Conservation (phyloP, 1,140 invertebrate species). For the Luehdorfia chinensis region DNA sequence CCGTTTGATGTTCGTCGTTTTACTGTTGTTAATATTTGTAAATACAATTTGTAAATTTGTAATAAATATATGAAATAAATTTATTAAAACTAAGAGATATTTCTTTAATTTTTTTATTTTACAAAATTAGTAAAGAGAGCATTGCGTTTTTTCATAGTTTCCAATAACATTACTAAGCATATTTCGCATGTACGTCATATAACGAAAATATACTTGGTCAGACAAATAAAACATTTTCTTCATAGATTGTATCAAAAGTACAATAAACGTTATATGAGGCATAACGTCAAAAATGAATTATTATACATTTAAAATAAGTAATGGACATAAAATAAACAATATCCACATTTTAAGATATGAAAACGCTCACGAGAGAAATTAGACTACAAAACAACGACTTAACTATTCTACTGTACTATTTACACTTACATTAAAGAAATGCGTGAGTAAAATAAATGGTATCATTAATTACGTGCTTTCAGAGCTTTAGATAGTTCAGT, state of each 20-base stretch:
- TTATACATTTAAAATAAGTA: conserved; percentile 7
- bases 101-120: conserved; percentile 16
- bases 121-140: conserved; percentile 13
- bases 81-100: conserved; percentile 14
- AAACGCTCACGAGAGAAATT: no score
- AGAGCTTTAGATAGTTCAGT: no score
- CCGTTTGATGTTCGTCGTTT: background rate
- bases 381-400: no score
- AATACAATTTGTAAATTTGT: conserved; percentile 39
- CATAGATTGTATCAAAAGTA: conserved; percentile 1
- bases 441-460: no score
- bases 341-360: no score
- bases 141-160: conserved; percentile 13
- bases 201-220: conserved; percentile 5
- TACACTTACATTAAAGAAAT: no score
- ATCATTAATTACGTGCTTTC: no score
- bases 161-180: conserved; percentile 6
- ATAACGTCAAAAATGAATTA: conserved; percentile 2
- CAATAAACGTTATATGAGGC: conserved; percentile 12
- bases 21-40: conserved; percentile 24
- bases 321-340: background rate
- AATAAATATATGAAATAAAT: conserved; percentile 16
- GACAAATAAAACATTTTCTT: conserved; percentile 7
- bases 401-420: no score
- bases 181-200: conserved; percentile 1